These are phyloP conservation scores for Blastobasis adustella DNA, from an alignment of 2,888 invertebrate species.

Conservation along the genomic window DNA sequence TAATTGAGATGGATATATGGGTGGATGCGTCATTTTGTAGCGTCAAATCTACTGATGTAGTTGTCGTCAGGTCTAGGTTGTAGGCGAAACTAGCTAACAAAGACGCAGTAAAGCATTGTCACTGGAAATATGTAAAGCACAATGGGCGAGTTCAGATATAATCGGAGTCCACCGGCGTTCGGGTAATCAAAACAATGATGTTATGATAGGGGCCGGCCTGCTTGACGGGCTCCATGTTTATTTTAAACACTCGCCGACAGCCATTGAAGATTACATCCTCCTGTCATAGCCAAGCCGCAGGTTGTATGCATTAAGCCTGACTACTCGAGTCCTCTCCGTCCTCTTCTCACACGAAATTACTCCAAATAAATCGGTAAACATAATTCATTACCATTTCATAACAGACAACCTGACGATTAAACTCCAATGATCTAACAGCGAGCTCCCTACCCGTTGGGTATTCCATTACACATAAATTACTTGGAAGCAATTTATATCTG, in stretches of 20 bases:
- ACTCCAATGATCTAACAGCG: conserved; percentile 8
- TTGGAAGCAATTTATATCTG: conserved; percentile 23
- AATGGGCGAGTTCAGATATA: too few relatives aligned
- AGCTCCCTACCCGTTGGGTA: conserved; percentile 4
- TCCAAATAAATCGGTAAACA: conserved; percentile 23
- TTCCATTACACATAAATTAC: conserved; percentile 25
- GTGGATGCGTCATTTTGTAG: too few relatives aligned
- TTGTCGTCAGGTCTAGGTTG: too few relatives aligned
- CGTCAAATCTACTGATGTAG: too few relatives aligned
- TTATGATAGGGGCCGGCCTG: conserved; percentile 58
- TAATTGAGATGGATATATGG: too few relatives aligned
- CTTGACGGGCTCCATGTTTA: conserved; percentile 41
- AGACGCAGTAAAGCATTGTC: too few relatives aligned
- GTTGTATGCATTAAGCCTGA: conserved; percentile 32
- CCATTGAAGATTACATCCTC: conserved; percentile 44
- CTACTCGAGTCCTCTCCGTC: conserved; percentile 29
- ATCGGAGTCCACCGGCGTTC: conserved; percentile 24
- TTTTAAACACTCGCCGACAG: conserved; percentile 55
- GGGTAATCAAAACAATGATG: conserved; percentile 62
- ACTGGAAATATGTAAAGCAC: too few relatives aligned
- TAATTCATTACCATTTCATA: conserved; percentile 11
- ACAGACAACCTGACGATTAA: conserved; percentile 10
- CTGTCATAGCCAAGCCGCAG: conserved; percentile 43
- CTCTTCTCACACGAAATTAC: conserved; percentile 21
- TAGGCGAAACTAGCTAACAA: too few relatives aligned